Evolutionary conservation across 2,888 invertebrate species (phyloP).

Genomic region (Thalpophila matura): DNA sequence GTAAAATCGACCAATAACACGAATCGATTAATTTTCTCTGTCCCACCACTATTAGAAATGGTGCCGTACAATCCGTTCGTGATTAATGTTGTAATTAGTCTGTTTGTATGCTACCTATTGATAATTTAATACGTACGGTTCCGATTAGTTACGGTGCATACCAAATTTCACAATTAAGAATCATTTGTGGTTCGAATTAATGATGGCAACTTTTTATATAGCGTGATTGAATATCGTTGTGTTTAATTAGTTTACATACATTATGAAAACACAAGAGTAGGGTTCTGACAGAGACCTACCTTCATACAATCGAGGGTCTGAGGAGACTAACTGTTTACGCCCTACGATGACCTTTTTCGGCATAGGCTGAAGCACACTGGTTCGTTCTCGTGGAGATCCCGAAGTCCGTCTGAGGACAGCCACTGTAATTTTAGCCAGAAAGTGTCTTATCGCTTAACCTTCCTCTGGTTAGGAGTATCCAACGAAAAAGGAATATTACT

Average conservation of each 20-base stretch:
- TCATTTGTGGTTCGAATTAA: constrained; percentile 56
- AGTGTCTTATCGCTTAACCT: too few relatives aligned
- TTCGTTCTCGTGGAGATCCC: too few relatives aligned
- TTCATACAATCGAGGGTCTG: not conserved
- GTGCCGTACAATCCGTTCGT: constrained; percentile 47
- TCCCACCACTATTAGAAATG: constrained; percentile 53
- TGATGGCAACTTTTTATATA: constrained; percentile 53
- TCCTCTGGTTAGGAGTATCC: too few relatives aligned
- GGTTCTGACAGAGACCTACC: not conserved
- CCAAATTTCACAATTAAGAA: constrained; percentile 54
- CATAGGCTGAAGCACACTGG: too few relatives aligned
- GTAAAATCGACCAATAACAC: constrained; percentile 24
- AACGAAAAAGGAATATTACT: too few relatives aligned
- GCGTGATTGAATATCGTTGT: constrained; percentile 43
- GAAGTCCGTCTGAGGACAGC: too few relatives aligned
- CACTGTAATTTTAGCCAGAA: not conserved
- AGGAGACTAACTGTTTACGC: too few relatives aligned
- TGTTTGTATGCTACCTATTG: constrained; percentile 68
- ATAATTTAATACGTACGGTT: constrained; percentile 61
- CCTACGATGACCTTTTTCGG: too few relatives aligned
- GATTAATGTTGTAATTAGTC: constrained; percentile 69
- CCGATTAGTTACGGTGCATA: constrained; percentile 57
- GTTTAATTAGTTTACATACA: constrained; percentile 43
- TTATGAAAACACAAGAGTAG: constrained; percentile 13
- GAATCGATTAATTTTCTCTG: constrained; percentile 25